Evolutionary conservation across 1,140 invertebrate genomes (phyloP), one percentile per base, ranked within the genome.

Genomic region (Diorhabda sublineata): DNA sequence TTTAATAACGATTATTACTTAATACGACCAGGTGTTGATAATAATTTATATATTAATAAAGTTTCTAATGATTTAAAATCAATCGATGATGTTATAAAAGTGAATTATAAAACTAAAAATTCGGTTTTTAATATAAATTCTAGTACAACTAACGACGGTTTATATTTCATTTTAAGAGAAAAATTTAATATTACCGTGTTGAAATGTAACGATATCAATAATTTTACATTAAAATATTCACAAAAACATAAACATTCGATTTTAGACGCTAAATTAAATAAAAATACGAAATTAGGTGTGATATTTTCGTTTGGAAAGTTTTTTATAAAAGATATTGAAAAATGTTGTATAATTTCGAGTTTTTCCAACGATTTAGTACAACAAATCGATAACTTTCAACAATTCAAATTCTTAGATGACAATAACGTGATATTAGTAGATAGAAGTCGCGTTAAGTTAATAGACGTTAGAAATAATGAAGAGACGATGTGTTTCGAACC

Each of bases 231-330:
- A 45, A 45, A 58, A 8, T 67, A 56, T 9, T n/a, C 42, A 0
- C 7, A 45, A 11, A 11, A 59, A 7, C 45, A 58, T 43, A 42
- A 59, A 59, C 4, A 9, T 8, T 58, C 65, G 11, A 9, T 67
- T 11, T 59, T 67, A 42, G 65, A 67, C 26, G 65, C 65, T 41
- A 67, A 44, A 45, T 11, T 67, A 42, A 67, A 60, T 67, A n/a
- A 59, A 60, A 43, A 60, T 44, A 7, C 26, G 5, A 58, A 67
- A 9, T 45, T 67, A 11, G 65, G 65, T 6, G 58, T 67, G 6
- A 42, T 60, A 9, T 41, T 42, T 43, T 47, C 44, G 7, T 45
- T 45, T 45, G n/a, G 2, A 6, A 45, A 67, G 45, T 67, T 67
- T n/a, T n/a, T 7, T 6, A 43, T 67, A n/a, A 58, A 45, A 45